Conservation (phyloP, 2,888 invertebrate genomes). For the Oeneis ivallda region DNA sequence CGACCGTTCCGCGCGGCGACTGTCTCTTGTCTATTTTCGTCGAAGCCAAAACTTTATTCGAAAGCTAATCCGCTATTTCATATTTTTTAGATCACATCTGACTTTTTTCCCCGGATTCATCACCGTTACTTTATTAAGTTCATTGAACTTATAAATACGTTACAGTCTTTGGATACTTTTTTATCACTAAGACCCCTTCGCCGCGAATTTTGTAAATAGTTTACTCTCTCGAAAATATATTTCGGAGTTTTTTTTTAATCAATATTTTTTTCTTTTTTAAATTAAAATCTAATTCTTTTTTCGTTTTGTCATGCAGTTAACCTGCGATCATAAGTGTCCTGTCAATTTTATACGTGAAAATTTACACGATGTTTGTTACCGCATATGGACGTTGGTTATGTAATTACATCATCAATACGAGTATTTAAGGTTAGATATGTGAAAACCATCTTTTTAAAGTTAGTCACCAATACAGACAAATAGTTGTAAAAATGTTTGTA, state of each 20-base stretch:
- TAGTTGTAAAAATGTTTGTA: constrained; percentile 3
- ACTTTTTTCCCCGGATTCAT: constrained; percentile 68
- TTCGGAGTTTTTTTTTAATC: constrained; percentile 65
- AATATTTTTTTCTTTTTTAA: constrained; percentile 55
- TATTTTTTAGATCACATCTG: constrained; percentile 67
- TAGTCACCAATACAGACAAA: neutral
- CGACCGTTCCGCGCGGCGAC: constrained; percentile 35
- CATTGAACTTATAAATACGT: constrained; percentile 76
- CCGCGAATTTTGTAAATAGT: constrained; percentile 74
- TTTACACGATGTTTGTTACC: constrained; percentile 26
- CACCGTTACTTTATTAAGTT: constrained; percentile 68
- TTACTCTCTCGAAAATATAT: constrained; percentile 78
- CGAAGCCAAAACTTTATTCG: constrained; percentile 43
- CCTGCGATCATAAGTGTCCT: constrained; percentile 32
- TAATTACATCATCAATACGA: neutral
- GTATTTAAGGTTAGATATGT: neutral
- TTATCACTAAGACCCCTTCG: constrained; percentile 79
- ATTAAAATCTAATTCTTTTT: constrained; percentile 54
- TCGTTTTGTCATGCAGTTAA: constrained; percentile 33
- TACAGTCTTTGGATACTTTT: constrained; percentile 78
- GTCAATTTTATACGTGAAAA: constrained; percentile 30
- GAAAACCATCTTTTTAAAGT: neutral
- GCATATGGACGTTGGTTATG: constrained; percentile 30
- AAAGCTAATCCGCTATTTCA: constrained; percentile 57
- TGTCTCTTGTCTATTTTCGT: constrained; percentile 44